Conservation (phyloP, 2,888 invertebrate species). For the Muscina levida region DNA sequence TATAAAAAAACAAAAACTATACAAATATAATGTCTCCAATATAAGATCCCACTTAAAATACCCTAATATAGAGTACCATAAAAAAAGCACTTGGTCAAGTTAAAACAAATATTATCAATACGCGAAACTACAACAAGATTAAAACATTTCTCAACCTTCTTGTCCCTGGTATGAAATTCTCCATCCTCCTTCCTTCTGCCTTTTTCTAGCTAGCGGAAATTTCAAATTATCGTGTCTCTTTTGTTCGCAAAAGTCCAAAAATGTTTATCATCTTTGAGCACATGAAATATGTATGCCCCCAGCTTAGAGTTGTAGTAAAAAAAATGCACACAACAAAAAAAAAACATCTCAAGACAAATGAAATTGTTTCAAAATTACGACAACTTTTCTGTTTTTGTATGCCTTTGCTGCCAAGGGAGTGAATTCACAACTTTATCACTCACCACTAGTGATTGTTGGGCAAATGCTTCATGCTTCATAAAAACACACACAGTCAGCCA, state of each 20-base stretch:
- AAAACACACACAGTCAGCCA: background rate
- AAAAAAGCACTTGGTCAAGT: background rate
- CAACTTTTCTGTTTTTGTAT: conserved; percentile 5
- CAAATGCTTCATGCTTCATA: background rate
- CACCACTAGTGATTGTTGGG: background rate
- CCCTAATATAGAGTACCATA: background rate
- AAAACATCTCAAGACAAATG: conserved; percentile 38
- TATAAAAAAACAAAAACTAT: too few relatives aligned
- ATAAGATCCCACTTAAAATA: background rate
- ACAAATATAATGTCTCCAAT: too few relatives aligned
- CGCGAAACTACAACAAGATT: background rate
- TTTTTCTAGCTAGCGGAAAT: too few relatives aligned
- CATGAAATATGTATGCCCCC: background rate
- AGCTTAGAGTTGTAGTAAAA: background rate
- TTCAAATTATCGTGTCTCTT: conserved; percentile 39
- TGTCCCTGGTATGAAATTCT: too few relatives aligned
- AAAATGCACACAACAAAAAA: background rate
- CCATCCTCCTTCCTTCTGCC: too few relatives aligned
- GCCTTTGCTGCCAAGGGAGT: background rate
- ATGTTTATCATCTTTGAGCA: conserved; percentile 18
- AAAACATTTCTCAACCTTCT: conserved; percentile 30
- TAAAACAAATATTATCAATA: conserved; percentile 2
- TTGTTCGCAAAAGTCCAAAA: conserved; percentile 27
- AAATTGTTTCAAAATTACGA: conserved; percentile 47
- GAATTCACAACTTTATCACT: background rate